Evolutionary conservation across 2,113 vertebrate genomes (phyloP).

Genomic region (Tonatia bakeri): DNA sequence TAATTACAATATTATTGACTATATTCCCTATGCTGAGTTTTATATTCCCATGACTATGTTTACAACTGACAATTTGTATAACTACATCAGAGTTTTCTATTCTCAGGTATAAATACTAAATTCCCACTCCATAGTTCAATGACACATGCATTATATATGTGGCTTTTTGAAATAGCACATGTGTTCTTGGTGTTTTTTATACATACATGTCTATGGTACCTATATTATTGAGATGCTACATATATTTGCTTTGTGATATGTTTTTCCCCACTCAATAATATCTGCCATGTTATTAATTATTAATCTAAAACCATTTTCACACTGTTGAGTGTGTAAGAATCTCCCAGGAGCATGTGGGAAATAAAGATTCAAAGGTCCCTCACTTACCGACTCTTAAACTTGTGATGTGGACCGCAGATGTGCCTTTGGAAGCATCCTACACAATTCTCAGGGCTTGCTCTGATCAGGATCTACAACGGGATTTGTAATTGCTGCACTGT

Average conservation of each 20-base stretch:
- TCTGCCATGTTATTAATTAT: neutral
- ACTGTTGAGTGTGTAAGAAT: neutral
- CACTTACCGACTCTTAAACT: neutral
- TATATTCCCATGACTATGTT: neutral
- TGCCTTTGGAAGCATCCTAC: neutral
- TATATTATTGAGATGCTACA: neutral
- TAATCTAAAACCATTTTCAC: neutral
- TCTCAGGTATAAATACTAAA: neutral
- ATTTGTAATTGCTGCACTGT: neutral
- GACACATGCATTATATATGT: neutral
- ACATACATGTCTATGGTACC: neutral
- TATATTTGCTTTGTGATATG: neutral
- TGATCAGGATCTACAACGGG: neutral
- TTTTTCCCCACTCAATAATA: neutral
- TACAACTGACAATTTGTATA: neutral
- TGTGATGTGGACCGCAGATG: neutral
- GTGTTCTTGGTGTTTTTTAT: neutral
- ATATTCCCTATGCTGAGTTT: neutral
- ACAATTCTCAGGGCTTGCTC: neutral
- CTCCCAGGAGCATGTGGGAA: neutral
- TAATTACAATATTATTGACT: neutral
- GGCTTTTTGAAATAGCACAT: neutral
- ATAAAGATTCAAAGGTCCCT: neutral
- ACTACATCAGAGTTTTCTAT: neutral
- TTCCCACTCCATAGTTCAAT: neutral